Evolutionary conservation across 1,140 invertebrate species (phyloP), one percentile per base, ranked within the genome.

Genomic region (Dreissena polymorpha): DNA sequence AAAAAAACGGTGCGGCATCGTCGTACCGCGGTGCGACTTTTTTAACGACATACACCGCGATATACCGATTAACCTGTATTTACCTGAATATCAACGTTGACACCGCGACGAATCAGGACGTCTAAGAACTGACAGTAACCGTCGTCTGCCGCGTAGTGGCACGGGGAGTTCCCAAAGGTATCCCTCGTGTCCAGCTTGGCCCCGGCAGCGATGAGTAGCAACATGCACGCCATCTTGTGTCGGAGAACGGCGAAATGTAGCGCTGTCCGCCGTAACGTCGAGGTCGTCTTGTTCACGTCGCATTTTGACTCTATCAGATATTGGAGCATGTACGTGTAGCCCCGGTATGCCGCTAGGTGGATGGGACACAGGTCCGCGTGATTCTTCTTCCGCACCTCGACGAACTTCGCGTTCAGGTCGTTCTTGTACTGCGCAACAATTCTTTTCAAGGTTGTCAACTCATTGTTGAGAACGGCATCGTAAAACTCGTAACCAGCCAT

Each of bases 91-190:
- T 93, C 90, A 29, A 92, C 89, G 63, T 92, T 90, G 6, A 91
- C 90, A 18, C 90, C 89, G 55, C 91, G 89, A 12, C 89, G 88
- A 12, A 92, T 89, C 1, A 93, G 75, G 14, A 92, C 90, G 60
- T 91, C 90, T 16, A 93, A 72, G 27, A 93, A 91, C 75, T 92
- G 90, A 74, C 88, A 90, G 80, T 92, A 90, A n/a, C 92, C 92
- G 69, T 93, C 92, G 67, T 93, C 92, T 13, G 92, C 92, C 0
- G 92, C 92, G 73, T 93, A 93, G 82, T 93, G 92, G 68, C 90
- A 91, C 0, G 92, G 91, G 10, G 92, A 91, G 83, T 93, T 92
- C 65, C 92, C 91, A 72, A 93, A 93, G 10, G 91, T 93, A 86
- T 93, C 92, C 82, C 91, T 90, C 10, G 90, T 89, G 78, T 93